phyloP scores from a whole-genome alignment of 2,888 invertebrate genomes.

The Boloria euphrosyne region DNA sequence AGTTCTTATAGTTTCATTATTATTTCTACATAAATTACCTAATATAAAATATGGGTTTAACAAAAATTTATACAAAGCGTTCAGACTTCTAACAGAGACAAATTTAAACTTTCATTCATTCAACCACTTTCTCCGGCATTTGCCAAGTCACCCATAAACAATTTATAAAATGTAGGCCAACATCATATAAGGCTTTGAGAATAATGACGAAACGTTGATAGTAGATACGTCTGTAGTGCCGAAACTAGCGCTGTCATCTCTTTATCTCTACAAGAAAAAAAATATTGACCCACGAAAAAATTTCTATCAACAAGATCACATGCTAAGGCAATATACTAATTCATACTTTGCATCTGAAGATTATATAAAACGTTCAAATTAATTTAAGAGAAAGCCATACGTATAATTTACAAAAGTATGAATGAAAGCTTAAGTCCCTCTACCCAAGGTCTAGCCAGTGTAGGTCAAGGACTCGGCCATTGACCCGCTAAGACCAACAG shows the following conservation, averaged over 20 bases:
- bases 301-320: too few species aligned
- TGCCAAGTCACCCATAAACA: conserved; percentile 43
- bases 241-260: neutral
- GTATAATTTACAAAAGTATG: too few species aligned
- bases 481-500: conserved; percentile 54
- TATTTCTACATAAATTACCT: too few species aligned
- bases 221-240: conserved; percentile 14
- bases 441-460: conserved; percentile 29
- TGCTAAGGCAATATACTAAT: too few species aligned
- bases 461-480: conserved; percentile 73
- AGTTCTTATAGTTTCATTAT: too few species aligned
- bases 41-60: neutral
- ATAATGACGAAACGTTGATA: conserved; percentile 23
- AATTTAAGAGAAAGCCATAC: too few species aligned
- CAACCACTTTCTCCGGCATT: conserved; percentile 42
- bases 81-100: conserved; percentile 24
- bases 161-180: conserved; percentile 45
- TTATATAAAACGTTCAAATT: too few species aligned
- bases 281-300: too few species aligned
- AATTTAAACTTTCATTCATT: conserved; percentile 38
- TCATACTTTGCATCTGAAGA: too few species aligned
- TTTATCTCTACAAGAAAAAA: neutral
- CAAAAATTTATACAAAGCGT: neutral
- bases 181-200: conserved; percentile 37
- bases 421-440: conserved; percentile 1